These are phyloP conservation scores for Trissolcus basalis DNA, from an alignment of 1,140 invertebrate genomes.

Conservation along the genomic window DNA sequence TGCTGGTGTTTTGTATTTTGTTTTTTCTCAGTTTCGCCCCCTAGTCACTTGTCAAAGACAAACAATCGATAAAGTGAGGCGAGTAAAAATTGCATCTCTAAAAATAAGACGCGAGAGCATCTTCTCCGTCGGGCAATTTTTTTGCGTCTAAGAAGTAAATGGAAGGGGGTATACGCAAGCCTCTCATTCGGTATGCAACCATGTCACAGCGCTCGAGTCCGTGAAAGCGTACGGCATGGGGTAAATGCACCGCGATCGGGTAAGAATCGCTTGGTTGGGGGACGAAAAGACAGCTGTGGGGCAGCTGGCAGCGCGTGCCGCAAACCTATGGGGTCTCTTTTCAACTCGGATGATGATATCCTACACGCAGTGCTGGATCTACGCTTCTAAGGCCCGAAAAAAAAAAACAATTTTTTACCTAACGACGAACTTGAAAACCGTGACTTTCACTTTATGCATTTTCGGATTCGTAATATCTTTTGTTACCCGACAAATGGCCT, in stretches of 20 bases:
- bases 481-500: slow-evolving; percentile 8
- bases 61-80: slow-evolving; percentile 30
- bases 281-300: slow-evolving; percentile 75
- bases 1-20: too few species aligned
- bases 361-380: slow-evolving; percentile 63
- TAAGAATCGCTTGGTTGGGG: slow-evolving; percentile 66
- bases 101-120: slow-evolving; percentile 49
- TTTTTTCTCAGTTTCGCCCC: too few species aligned
- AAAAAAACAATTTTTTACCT: slow-evolving; percentile 11
- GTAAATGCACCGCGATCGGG: slow-evolving; percentile 66
- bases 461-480: slow-evolving; percentile 17
- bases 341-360: slow-evolving; percentile 66
- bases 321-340: slow-evolving; percentile 76
- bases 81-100: slow-evolving; percentile 37
- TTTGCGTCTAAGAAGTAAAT: slow-evolving; percentile 11
- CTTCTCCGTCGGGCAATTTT: slow-evolving; percentile 25
- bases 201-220: slow-evolving; percentile 50
- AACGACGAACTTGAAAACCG: neutral
- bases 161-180: slow-evolving; percentile 34
- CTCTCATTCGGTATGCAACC: slow-evolving; percentile 54
- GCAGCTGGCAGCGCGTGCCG: slow-evolving; percentile 77
- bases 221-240: slow-evolving; percentile 62
- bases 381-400: slow-evolving; percentile 34
- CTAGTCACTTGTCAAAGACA: neutral
- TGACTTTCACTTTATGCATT: slow-evolving; percentile 33